phyloP scores from a whole-genome alignment of 2,113 vertebrate species.

The Nesospiza acunhae region DNA sequence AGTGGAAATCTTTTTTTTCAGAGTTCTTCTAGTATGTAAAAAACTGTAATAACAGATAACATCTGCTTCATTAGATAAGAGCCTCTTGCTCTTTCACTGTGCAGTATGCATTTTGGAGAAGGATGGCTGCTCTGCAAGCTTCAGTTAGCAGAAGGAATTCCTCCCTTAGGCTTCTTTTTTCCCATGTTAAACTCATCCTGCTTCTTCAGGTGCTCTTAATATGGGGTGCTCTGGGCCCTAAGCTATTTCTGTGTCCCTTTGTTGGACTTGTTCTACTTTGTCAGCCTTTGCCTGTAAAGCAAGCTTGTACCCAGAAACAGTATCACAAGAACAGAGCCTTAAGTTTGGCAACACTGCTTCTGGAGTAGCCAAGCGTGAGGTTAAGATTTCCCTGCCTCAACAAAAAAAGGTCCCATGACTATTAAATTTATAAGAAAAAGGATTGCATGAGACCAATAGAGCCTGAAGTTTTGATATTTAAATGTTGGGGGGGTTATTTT shows the following conservation, averaged over 20 bases:
- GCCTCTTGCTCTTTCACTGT: not conserved
- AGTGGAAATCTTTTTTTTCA: not conserved
- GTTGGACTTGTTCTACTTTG: not conserved
- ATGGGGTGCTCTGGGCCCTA: not conserved
- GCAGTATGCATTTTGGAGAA: not conserved
- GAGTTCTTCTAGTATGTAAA: not conserved
- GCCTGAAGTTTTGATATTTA: not conserved
- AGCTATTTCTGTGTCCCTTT: not conserved
- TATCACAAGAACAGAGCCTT: not conserved
- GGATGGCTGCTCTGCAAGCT: not conserved
- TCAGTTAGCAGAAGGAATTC: not conserved
- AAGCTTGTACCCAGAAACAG: not conserved
- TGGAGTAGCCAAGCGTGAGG: not conserved
- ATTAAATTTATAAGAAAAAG: not conserved
- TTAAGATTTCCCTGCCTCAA: not conserved
- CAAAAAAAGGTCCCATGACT: not conserved
- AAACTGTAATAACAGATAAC: not conserved
- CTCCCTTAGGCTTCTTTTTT: not conserved
- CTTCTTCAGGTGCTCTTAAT: not conserved
- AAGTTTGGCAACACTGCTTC: not conserved
- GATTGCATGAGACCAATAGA: not conserved
- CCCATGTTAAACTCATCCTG: not conserved
- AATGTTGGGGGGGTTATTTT: fast-evolving
- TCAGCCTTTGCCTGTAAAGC: not conserved
- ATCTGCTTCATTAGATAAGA: not conserved